Conservation (phyloP, 2,113 vertebrate genomes). For the Merops nubicus region DNA sequence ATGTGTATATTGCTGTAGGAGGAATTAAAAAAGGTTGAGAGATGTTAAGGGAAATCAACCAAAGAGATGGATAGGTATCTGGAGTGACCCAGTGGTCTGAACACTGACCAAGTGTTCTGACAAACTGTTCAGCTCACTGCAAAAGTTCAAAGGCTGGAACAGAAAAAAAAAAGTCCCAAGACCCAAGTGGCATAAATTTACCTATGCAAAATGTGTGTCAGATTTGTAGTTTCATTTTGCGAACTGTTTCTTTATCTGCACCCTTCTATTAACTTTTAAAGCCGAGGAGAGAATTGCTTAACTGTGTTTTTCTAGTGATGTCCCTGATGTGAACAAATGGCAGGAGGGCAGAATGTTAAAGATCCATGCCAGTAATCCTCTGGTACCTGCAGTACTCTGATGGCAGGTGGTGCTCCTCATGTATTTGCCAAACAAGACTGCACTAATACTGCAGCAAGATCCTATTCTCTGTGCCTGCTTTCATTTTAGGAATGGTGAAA, state of each 20-base stretch:
- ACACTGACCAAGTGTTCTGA: neutral
- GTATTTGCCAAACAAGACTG: neutral
- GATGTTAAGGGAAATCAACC: neutral
- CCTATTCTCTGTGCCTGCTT: neutral
- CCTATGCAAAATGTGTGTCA: slow-evolving; percentile 11
- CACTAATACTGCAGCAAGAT: neutral
- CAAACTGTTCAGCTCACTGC: neutral
- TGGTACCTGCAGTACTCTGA: neutral
- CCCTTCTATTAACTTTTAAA: neutral
- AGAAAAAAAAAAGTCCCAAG: neutral
- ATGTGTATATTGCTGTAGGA: neutral
- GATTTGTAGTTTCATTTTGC: neutral
- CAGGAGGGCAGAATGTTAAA: neutral
- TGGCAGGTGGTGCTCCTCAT: neutral
- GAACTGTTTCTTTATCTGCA: neutral
- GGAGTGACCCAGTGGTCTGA: neutral
- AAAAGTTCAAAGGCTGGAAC: neutral
- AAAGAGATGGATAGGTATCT: neutral
- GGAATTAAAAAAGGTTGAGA: neutral
- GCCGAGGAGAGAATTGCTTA: neutral
- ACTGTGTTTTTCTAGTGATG: neutral
- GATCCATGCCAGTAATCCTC: neutral
- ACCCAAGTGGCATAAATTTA: neutral
- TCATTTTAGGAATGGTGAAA: neutral
- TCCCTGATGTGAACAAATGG: neutral